Evolutionary conservation across 1,140 invertebrate species (phyloP).

Genomic region (Tetraneura akinire): DNA sequence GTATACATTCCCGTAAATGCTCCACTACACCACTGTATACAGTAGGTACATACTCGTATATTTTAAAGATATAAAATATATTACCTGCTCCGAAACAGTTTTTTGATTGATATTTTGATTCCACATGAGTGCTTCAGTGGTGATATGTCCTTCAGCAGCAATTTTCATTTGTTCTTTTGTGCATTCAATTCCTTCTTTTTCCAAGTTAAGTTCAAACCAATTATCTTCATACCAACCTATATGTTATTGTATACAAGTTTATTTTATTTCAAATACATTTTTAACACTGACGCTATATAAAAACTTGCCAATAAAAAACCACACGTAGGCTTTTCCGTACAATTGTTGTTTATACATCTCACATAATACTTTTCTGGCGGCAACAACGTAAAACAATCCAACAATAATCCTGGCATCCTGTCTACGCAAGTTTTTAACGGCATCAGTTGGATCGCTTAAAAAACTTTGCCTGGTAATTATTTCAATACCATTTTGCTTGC

Average conservation of each 20-base stretch:
- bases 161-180: slow-evolving; percentile 88
- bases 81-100: slow-evolving; percentile 90
- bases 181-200: slow-evolving; percentile 88
- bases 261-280: too few relatives aligned
- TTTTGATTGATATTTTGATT: slow-evolving; percentile 87
- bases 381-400: slow-evolving; percentile 96
- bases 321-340: slow-evolving; percentile 95
- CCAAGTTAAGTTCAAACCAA: slow-evolving; percentile 91
- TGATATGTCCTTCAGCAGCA: slow-evolving; percentile 95
- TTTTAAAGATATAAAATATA: not conserved
- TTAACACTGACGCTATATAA: not conserved
- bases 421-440: slow-evolving; percentile 87
- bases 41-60: not conserved
- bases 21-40: too few relatives aligned
- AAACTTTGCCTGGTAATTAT: slow-evolving; percentile 96
- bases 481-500: slow-evolving; percentile 90
- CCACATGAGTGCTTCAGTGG: slow-evolving; percentile 98
- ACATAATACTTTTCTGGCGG: slow-evolving; percentile 92
- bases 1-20: too few relatives aligned
- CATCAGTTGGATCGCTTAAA: slow-evolving; percentile 92
- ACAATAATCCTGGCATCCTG: slow-evolving; percentile 97
- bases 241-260: not conserved
- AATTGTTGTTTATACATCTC: slow-evolving; percentile 94
- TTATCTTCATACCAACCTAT: slow-evolving; percentile 98
- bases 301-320: slow-evolving; percentile 98